Conservation (phyloP, 1,140 invertebrate genomes). For the Nebria ingens region DNA sequence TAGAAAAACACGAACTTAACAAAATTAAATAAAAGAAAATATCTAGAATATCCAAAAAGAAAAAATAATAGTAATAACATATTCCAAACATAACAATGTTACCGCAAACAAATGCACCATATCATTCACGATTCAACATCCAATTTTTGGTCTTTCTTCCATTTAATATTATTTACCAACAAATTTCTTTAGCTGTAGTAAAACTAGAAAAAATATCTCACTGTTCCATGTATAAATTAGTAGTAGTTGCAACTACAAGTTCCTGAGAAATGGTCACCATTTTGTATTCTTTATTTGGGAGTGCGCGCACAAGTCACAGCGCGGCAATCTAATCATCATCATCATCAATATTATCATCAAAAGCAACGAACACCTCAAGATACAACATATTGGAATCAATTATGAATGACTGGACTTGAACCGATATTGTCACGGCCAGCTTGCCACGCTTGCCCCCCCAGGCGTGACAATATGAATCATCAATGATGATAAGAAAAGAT, state of each 20-base stretch:
- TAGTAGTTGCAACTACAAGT: slow-evolving; percentile 27
- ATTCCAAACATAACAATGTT: slow-evolving; percentile 7
- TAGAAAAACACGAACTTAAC: not conserved
- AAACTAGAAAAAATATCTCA: slow-evolving; percentile 35
- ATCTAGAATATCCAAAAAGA: not conserved
- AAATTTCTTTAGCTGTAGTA: not conserved
- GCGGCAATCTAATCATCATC: too few relatives aligned
- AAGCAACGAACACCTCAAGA: too few relatives aligned
- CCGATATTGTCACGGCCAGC: too few relatives aligned
- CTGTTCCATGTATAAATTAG: slow-evolving; percentile 31
- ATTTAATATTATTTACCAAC: not conserved
- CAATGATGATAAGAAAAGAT: too few relatives aligned
- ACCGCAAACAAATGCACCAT: slow-evolving; percentile 6
- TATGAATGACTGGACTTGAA: too few relatives aligned
- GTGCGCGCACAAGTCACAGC: not conserved
- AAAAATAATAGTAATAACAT: slow-evolving; percentile 5
- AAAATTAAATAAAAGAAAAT: not conserved
- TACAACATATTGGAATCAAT: too few relatives aligned
- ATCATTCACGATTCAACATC: slow-evolving; percentile 4
- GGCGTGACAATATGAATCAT: too few relatives aligned
- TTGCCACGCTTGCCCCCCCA: too few relatives aligned
- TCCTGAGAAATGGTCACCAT: slow-evolving; percentile 31
- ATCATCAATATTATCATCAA: too few relatives aligned
- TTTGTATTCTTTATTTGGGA: slow-evolving; percentile 15
- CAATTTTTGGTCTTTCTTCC: not conserved